Percentiles rank a stretch among this genome's conserved stretches.
Evolutionary conservation across 1,140 invertebrate genomes (phyloP).

Genomic region (Magallana gigas): DNA sequence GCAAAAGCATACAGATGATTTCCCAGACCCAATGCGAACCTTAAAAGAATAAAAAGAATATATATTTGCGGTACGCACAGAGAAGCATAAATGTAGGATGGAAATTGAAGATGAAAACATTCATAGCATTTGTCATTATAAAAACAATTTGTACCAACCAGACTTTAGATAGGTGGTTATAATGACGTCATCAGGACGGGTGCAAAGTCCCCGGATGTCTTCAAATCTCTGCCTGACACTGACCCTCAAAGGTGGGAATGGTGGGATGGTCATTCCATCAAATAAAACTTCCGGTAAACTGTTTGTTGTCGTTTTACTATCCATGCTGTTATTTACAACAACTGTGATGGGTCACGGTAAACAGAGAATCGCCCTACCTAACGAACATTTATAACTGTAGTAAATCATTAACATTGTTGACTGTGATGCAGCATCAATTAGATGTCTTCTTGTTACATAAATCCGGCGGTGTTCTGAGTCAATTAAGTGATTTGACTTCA

Average conservation of each 20-base stretch:
- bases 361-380: background rate
- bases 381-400: background rate
- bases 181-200: background rate
- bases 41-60: background rate
- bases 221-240: background rate
- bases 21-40: slow-evolving; percentile 48
- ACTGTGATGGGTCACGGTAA: background rate
- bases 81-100: background rate
- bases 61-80: background rate
- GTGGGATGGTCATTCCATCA: background rate
- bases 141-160: background rate
- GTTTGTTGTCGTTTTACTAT: background rate
- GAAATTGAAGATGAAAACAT: background rate
- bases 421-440: background rate
- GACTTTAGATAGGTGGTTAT: background rate
- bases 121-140: too few species aligned
- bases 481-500: too few species aligned
- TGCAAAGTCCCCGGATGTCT: background rate
- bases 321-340: background rate
- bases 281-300: background rate
- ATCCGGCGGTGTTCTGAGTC: too few species aligned
- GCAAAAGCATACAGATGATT: slow-evolving; percentile 44
- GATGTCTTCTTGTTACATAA: too few species aligned
- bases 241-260: background rate
- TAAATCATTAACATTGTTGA: too few species aligned